A percentile compares a stretch with the other conserved stretches of the same genome.
Conservation (phyloP, 2,888 invertebrate species). For the Zaprionus lineosus region DNA sequence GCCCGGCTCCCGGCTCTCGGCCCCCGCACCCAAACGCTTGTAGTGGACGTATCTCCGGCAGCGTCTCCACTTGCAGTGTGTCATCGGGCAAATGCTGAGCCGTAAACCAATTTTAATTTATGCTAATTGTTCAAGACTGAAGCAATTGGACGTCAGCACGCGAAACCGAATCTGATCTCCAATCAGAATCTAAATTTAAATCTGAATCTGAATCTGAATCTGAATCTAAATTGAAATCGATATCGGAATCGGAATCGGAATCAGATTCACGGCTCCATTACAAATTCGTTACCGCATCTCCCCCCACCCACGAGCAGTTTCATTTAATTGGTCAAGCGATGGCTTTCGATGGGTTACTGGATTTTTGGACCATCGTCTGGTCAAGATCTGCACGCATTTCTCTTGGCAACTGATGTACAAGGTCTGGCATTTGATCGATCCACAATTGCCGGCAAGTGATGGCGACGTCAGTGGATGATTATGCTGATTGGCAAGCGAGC, state of each 20-base stretch:
- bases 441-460: constrained; percentile 78
- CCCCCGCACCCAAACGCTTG: too few species aligned
- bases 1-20: too few species aligned
- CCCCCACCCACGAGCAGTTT: too few species aligned
- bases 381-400: constrained; percentile 65
- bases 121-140: constrained; percentile 66
- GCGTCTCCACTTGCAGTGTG: constrained; percentile 47
- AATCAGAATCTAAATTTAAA: not conserved
- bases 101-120: constrained; percentile 78
- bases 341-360: constrained; percentile 40
- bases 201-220: not conserved
- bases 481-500: constrained; percentile 60
- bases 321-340: constrained; percentile 37
- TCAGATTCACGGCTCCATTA: not conserved
- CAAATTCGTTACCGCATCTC: too few species aligned
- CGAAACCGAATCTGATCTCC: constrained; percentile 12
- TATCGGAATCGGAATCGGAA: not conserved
- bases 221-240: constrained; percentile 6
- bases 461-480: constrained; percentile 49
- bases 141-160: constrained; percentile 61
- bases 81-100: constrained; percentile 61
- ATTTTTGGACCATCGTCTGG: not conserved
- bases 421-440: constrained; percentile 73
- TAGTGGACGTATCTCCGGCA: too few species aligned
- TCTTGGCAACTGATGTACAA: constrained; percentile 52